Base-by-base conservation (phyloP, 2,888 invertebrate species). In the Drosophila leonis region DNA sequence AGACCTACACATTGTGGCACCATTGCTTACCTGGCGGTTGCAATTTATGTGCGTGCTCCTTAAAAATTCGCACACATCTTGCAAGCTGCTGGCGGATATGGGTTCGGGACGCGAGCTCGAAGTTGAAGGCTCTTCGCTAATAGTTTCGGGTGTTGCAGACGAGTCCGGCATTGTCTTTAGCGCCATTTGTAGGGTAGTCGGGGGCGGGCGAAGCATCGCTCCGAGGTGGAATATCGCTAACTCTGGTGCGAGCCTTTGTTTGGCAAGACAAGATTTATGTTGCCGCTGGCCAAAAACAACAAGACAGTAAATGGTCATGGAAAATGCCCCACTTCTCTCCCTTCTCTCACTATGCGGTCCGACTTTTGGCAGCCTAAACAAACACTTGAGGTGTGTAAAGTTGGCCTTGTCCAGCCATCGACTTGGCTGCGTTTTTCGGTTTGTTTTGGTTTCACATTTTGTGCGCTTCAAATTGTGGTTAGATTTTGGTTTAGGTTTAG, bases 351-450 rank as follows among this genome's bases (percentile, higher is more conserved):
- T 33, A 33, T 57, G 42, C 49, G 31, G 57, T 39, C 59, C 63
- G 73, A 62, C 70, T 71, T 75, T 72, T 69, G 52, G 74, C 83
- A 85, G 72, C 86, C 86, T 87, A 87, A 87, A 87, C 86, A 87
- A 87, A 87, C 86, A 87, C 90, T 87, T 83, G 90, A 88, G 90
- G 88, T 87, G 86, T 88, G 90, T 81, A 90, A 86, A 86, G 90
- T 86, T 86, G 76, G 86, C 90, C 86, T 80, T 75, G 78, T 78
- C 72, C 59, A 72, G 67, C 74, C 78, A 78, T 76, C 74, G 78
- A 76, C 81, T 83, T 70, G 75, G 66, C 76, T 80, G 80, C 72
- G 83, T 81, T 88, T 80, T 82, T 87, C 68, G 72, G 84, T 83
- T 83, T 87, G 89, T 86, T 85, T 87, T 84, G 82, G 80, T 83